Evolutionary conservation across 2,888 invertebrate species (phyloP), one percentile per base, ranked within the genome.

Genomic region (Hedychridium roseum): DNA sequence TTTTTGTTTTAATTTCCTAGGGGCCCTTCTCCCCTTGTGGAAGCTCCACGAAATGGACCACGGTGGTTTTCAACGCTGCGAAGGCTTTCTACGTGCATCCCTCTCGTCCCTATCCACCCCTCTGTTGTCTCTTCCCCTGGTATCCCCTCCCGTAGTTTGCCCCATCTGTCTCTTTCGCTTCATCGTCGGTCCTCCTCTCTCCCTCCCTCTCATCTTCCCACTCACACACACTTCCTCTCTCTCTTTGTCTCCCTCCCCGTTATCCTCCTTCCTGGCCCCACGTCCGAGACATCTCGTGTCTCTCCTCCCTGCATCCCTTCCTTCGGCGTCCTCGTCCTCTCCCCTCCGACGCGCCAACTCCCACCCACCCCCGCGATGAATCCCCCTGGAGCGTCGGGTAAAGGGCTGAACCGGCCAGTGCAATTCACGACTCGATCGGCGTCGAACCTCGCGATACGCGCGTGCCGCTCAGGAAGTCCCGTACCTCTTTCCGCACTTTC

Each of bases 321-420:
- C 51, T 47, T 44, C 48, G 47, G 56, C 50, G 45, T 49, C 50
- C 50, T 58, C 60, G 17, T 15, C 7, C 27, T 7, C 9, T 11
- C 54, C 60, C 50, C n/a, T 31, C 42, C 27, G 53, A 55, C 43
- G 9, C 23, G 23, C 9, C 23, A 9, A 23, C 23, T 5, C 9
- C 23, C 5, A n/a, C n/a, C n/a, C n/a, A n/a, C n/a, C n/a, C n/a
- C n/a, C n/a, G n/a, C n/a, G n/a, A n/a, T n/a, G n/a, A n/a, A n/a
- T n/a, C n/a, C n/a, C n/a, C n/a, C n/a, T n/a, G n/a, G n/a, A n/a
- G 5, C 23, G 23, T 23, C 47, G 49, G 66, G 71, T 60, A 67
- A 71, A 72, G 73, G 73, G 73, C 71, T 70, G 68, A 71, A 65
- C 69, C 73, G 70, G 61, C 65, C 73, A 73, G 73, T 73, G 67